Evolutionary conservation across 2,797 vertebrate species (phyloP).

Genomic region (Crenuchus spilurus): DNA sequence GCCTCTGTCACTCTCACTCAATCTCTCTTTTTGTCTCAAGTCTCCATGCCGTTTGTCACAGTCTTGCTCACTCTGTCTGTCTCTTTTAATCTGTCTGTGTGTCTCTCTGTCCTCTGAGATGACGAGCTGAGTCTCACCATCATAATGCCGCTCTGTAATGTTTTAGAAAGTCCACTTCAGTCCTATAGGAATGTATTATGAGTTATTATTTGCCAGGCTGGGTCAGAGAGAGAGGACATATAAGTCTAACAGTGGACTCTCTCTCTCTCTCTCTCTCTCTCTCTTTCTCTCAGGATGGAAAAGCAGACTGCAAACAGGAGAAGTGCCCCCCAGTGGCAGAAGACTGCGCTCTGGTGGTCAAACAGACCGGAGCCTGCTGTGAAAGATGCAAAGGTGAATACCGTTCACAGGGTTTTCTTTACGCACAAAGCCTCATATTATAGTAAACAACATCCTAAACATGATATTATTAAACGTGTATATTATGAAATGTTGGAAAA

Average conservation of each 20-base stretch:
- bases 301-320: constrained; percentile 95
- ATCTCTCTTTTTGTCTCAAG: background rate
- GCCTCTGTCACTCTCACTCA: background rate
- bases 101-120: constrained; percentile 27
- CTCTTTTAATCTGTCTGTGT: constrained; percentile 12
- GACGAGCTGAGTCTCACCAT: background rate
- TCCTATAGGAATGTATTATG: too few species aligned
- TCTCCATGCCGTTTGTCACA: background rate
- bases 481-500: too few species aligned
- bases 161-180: too few species aligned
- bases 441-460: too few species aligned
- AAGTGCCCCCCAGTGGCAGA: constrained; percentile 88
- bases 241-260: background rate
- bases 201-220: constrained; percentile 61
- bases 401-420: too few species aligned
- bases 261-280: background rate
- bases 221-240: background rate
- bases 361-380: constrained; percentile 94
- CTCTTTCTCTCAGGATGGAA: constrained; percentile 82
- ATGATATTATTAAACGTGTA: too few species aligned
- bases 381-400: constrained; percentile 92
- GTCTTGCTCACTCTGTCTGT: background rate
- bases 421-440: too few species aligned
- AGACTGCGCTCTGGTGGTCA: constrained; percentile 93
- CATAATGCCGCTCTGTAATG: background rate